Percentiles rank a stretch among this genome's conserved stretches.
Conservation (phyloP, 1,140 invertebrate species). For the Goniozus legneri region DNA sequence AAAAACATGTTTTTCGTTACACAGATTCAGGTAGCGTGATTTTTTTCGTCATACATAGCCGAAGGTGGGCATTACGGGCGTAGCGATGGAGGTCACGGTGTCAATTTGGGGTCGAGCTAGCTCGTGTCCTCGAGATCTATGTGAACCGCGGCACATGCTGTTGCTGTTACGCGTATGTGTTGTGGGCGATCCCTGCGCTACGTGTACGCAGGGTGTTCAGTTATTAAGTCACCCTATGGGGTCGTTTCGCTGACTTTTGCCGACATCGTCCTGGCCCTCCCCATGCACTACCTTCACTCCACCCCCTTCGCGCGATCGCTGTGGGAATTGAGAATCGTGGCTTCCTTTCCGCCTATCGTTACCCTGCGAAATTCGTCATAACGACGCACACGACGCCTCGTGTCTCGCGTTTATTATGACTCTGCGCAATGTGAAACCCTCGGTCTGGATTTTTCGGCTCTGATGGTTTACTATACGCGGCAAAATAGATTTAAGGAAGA, state of each 20-base stretch:
- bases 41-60: no score
- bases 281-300: no score
- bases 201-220: conserved; percentile 45
- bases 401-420: no score
- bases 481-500: no score
- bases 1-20: no score
- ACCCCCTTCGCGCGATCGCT: conserved; percentile 24
- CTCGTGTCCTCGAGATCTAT: conserved; percentile 14
- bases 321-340: conserved; percentile 33
- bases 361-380: conserved; percentile 20
- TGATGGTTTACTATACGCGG: no score
- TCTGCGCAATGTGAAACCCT: no score
- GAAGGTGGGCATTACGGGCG: no score
- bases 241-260: conserved; percentile 29
- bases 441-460: no score
- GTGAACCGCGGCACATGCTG: conserved; percentile 40
- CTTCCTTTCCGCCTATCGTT: conserved; percentile 18
- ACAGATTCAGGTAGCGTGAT: no score
- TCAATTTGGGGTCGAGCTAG: conserved; percentile 23
- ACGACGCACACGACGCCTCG: conserved; percentile 22
- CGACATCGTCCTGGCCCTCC: no score
- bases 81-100: conserved; percentile 23
- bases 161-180: conserved; percentile 22
- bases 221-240: conserved; percentile 47
- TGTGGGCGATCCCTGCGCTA: conserved; percentile 36